Evolutionary conservation across 2,113 vertebrate species (phyloP).

Genomic region (Grammomys dolichurus): DNA sequence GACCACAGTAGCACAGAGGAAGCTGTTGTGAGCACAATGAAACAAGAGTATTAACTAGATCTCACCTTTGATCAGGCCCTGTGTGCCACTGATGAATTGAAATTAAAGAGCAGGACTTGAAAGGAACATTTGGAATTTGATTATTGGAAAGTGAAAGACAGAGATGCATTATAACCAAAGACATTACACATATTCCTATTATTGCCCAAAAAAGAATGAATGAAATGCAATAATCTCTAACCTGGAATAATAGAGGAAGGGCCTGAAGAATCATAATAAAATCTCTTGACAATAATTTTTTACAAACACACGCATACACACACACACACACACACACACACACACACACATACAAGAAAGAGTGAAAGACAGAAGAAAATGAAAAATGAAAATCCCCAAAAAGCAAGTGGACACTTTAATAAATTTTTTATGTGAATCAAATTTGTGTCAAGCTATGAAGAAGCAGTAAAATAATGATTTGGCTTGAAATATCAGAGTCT

Average conservation of each 20-base stretch:
- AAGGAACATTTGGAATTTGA: conserved; percentile 20
- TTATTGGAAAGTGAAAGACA: neutral
- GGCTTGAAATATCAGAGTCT: neutral
- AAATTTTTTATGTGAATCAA: neutral
- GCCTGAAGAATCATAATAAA: neutral
- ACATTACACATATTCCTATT: neutral
- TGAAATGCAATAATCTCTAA: neutral
- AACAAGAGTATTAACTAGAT: conserved; percentile 58
- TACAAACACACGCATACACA: no score
- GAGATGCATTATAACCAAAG: neutral
- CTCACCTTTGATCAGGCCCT: conserved; percentile 49
- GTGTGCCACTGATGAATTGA: conserved; percentile 3
- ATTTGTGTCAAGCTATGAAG: neutral
- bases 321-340: no score
- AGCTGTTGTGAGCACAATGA: neutral
- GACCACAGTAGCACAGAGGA: conserved; percentile 14
- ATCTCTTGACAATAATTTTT: neutral
- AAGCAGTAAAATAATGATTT: neutral
- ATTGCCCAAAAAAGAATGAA: neutral
- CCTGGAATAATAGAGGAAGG: neutral
- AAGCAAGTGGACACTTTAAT: neutral
- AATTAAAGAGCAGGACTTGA: conserved; percentile 52
- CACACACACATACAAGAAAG: no score
- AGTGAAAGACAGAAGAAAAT: no score
- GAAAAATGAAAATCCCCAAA: neutral